phyloP scores from a whole-genome alignment of 2,797 vertebrate species.

The Harpagifer antarcticus region DNA sequence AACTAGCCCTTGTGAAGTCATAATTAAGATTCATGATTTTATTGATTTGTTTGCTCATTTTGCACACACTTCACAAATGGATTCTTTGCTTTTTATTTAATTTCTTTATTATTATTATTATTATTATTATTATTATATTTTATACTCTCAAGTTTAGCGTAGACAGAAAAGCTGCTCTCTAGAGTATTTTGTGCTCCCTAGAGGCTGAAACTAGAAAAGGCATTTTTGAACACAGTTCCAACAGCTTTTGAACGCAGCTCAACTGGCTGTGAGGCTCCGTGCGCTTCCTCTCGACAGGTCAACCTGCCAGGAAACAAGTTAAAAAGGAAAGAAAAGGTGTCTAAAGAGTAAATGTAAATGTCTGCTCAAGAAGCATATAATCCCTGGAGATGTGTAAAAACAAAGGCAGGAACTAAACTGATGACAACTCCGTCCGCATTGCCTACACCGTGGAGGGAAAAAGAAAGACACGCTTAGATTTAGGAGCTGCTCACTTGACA shows the following conservation, averaged over 20 bases:
- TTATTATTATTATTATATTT: constrained; percentile 31
- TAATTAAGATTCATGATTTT: background rate
- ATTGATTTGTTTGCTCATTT: constrained; percentile 4
- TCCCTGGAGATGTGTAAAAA: constrained; percentile 80
- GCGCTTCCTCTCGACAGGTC: constrained; percentile 72
- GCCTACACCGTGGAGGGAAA: constrained; percentile 42
- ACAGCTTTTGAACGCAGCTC: constrained; percentile 72
- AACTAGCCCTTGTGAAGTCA: background rate
- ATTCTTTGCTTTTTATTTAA: constrained; percentile 15
- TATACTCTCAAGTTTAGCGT: constrained; percentile 26
- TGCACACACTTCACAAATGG: constrained; percentile 12
- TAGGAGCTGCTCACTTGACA: constrained; percentile 68
- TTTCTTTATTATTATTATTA: constrained; percentile 26
- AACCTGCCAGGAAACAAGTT: constrained; percentile 76
- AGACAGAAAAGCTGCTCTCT: constrained; percentile 35
- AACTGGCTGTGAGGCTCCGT: constrained; percentile 64
- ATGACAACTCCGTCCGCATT: constrained; percentile 76
- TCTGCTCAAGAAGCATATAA: constrained; percentile 67
- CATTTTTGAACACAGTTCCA: constrained; percentile 62
- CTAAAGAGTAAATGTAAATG: constrained; percentile 77
- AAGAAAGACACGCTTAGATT: constrained; percentile 54
- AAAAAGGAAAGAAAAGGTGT: constrained; percentile 49
- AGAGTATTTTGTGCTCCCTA: constrained; percentile 59
- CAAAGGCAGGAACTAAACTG: constrained; percentile 79
- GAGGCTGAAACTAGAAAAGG: constrained; percentile 67